Conservation (phyloP, 2,888 invertebrate genomes). For the Eugnorisma glareosa region DNA sequence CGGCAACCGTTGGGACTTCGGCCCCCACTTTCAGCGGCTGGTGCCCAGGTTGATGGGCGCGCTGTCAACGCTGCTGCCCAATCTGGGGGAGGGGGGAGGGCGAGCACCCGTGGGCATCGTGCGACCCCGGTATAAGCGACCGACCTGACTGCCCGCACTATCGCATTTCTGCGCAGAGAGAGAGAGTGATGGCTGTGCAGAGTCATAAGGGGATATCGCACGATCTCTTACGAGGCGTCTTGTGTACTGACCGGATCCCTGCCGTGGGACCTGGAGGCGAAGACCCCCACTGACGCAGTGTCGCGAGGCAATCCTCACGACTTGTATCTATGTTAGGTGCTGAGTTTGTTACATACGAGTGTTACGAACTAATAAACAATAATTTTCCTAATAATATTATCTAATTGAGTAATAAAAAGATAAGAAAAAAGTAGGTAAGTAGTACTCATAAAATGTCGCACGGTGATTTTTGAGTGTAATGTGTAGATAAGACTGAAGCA, state of each 20-base stretch:
- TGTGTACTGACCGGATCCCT: too few species aligned
- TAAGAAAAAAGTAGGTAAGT: background rate
- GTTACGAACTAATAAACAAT: background rate
- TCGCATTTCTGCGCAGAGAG: background rate
- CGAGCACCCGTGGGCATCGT: too few species aligned
- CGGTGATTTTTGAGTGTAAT: background rate
- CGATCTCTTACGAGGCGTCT: background rate
- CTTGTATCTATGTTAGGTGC: background rate
- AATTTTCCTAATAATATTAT: background rate
- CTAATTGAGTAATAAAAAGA: slow-evolving; percentile 4
- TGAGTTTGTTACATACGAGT: background rate
- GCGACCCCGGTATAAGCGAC: background rate
- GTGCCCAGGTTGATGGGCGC: background rate
- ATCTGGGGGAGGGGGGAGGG: too few species aligned
- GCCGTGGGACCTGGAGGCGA: too few species aligned
- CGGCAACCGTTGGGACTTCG: background rate
- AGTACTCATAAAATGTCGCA: background rate
- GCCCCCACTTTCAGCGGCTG: background rate
- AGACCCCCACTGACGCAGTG: background rate
- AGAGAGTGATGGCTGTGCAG: too few species aligned
- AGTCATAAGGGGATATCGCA: background rate
- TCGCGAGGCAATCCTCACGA: background rate
- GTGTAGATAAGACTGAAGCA: background rate
- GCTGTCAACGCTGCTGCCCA: background rate
- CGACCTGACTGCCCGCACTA: background rate